phyloP scores from a whole-genome alignment of 2,888 invertebrate species.

The Silvanus unidentatus region DNA sequence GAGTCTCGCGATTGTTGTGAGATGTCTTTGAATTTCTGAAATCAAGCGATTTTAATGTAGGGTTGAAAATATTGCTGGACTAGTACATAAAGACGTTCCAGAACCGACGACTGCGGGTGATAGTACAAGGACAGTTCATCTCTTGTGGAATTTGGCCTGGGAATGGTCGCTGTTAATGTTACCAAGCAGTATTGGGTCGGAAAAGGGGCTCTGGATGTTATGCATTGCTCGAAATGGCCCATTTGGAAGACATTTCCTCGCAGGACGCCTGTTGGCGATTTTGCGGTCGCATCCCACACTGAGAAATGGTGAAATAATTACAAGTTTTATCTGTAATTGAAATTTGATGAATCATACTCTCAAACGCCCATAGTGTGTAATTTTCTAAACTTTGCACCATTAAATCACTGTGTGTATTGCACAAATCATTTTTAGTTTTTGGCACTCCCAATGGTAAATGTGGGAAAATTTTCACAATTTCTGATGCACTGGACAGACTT shows the following conservation, averaged over 20 bases:
- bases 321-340: not conserved
- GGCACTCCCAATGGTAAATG: constrained; percentile 29
- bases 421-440: constrained; percentile 25
- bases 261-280: constrained; percentile 52
- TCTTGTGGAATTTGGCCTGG: constrained; percentile 25
- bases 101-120: constrained; percentile 34
- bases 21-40: constrained; percentile 34
- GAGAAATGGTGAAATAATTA: constrained; percentile 18
- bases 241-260: constrained; percentile 54
- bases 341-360: constrained; percentile 40
- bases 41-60: constrained; percentile 5
- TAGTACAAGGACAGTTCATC: constrained; percentile 35
- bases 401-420: constrained; percentile 29
- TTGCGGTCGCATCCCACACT: constrained; percentile 61
- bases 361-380: constrained; percentile 54
- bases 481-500: not conserved
- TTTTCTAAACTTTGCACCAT: constrained; percentile 44
- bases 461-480: constrained; percentile 24
- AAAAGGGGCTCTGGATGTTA: constrained; percentile 41
- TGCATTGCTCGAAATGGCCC: constrained; percentile 58
- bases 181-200: constrained; percentile 42
- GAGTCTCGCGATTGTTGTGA: constrained; percentile 37
- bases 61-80: not conserved
- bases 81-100: constrained; percentile 38
- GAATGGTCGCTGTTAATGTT: constrained; percentile 32